Evolutionary conservation across 2,797 vertebrate genomes (phyloP), one percentile per base, ranked within the genome.

Genomic region (Peromyscus nudipes): DNA sequence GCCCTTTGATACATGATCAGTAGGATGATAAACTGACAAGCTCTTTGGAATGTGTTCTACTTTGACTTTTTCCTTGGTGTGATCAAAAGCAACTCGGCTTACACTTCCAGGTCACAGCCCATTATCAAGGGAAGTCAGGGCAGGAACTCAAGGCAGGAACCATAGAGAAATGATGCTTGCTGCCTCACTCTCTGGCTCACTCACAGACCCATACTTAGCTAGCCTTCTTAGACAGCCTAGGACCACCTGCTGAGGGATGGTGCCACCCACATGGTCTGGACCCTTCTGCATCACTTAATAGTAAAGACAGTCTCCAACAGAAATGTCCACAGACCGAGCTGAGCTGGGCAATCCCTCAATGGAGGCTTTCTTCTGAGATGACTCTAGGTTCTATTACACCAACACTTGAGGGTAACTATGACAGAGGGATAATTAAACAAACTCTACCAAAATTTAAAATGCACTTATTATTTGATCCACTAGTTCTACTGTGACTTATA

Each of bases 401-500:
- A 4, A 86, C 9, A 55, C 43, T 46, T 67, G 46, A 85, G 60
- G 65, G 13, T 55, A 71, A 71, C 65, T 2, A 27, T 12, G 31
- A 55, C 29, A 88, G 43, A 79, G 95, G 37, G 25, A 57, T 83
- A 76, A 80, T 65, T 86, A 91, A 86, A 90, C 67, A 84, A 27
- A 92, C 46, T 76, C 34, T 83, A 23, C 31, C 55, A 90, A 92
- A 81, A 92, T 71, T 87, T 80, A n/a, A 96, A 90, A 95, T 89
- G 10, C 9, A 75, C 34, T 88, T 84, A 60, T 80, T n/a, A 71
- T 75, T 91, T 93, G 73, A 93, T 60, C 7, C 4, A 77, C 23
- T 91, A 85, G 90, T 89, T 86, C 37, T 77, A 52, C 27, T 43
- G 46, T 75, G 71, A 92, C 85, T 86, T 88, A 76, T 19, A 62